Evolutionary conservation across 1,140 invertebrate species (phyloP), one percentile per base, ranked within the genome.

Genomic region (Coenobita brevimanus): DNA sequence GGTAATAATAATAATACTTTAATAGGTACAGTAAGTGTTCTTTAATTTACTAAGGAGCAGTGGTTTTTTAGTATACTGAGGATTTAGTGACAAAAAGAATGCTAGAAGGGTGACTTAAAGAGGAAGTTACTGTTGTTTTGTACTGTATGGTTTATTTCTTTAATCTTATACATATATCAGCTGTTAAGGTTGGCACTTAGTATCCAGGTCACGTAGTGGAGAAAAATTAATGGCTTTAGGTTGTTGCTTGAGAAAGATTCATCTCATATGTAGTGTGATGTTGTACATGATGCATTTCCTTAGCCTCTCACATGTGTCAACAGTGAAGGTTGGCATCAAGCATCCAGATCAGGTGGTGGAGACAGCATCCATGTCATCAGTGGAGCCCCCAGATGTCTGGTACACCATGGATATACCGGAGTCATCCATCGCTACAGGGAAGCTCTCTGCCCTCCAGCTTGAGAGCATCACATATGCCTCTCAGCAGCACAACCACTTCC

Each of bases 261-360:
- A n/a, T n/a, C n/a, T n/a, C n/a, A n/a, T n/a, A n/a, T n/a, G n/a
- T n/a, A n/a, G n/a, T n/a, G n/a, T n/a, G 92, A 97, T 99, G 71
- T 96, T 95, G 93, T 99, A 99, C 93, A 95, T 96, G 75, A 81
- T 99, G 15, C 94, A 95, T 3, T 95, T 99, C n/a, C n/a, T n/a
- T 10, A 17, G 50, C 38, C 67, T 10, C 15, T 78, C 33, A 46
- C 91, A 91, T 46, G 89, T 64, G 21, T 36, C 50, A 41, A 33
- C 91, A 97, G 96, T 99, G 89, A 98, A 98, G 93, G 93, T 99
- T 73, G 99, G 99, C 3, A 95, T 95, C 85, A 97, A 97, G 91
- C 99, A 99, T 95, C 99, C 99, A 0, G 99, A 99, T 94, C 97
- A 97, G n/a, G 98, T 99, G 15, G 99, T 99, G 27, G 99, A 99